A percentile compares a stretch with the other conserved stretches of the same genome.
Conservation (phyloP, 1,140 invertebrate genomes). For the Drosophila lacertosa region DNA sequence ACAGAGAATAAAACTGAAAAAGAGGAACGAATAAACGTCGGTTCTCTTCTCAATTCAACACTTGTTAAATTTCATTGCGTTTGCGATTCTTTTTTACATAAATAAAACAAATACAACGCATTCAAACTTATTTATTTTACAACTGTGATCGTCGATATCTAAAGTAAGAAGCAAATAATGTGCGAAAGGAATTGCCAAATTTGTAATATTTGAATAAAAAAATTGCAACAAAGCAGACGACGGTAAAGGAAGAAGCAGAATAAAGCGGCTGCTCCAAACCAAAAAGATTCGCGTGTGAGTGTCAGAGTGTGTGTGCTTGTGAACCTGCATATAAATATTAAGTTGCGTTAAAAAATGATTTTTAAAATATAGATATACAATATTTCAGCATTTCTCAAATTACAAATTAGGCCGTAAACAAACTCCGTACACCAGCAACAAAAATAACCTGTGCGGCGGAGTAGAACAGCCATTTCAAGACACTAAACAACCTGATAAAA, state of each 20-base stretch:
- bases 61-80: conserved; percentile 83
- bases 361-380: conserved; percentile 21
- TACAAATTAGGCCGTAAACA: conserved; percentile 21
- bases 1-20: conserved; percentile 63
- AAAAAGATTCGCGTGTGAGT: conserved; percentile 44
- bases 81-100: conserved; percentile 80
- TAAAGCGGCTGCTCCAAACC: conserved; percentile 52
- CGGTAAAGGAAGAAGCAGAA: conserved; percentile 58
- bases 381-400: conserved; percentile 49
- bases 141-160: conserved; percentile 79
- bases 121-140: conserved; percentile 72
- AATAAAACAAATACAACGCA: conserved; percentile 71
- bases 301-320: conserved; percentile 29
- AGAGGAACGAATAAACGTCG: conserved; percentile 59
- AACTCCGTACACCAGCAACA: conserved; percentile 13
- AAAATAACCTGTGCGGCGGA: conserved; percentile 21
- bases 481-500: conserved; percentile 26
- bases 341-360: conserved; percentile 26
- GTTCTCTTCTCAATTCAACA: conserved; percentile 80
- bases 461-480: conserved; percentile 11
- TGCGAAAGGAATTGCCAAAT: conserved; percentile 71
- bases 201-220: conserved; percentile 55
- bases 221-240: conserved; percentile 74
- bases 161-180: conserved; percentile 59
- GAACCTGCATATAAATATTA: conserved; percentile 33